These are phyloP conservation scores for Drosophila lowei DNA, from an alignment of 1,140 invertebrate species.

Conservation along the genomic window DNA sequence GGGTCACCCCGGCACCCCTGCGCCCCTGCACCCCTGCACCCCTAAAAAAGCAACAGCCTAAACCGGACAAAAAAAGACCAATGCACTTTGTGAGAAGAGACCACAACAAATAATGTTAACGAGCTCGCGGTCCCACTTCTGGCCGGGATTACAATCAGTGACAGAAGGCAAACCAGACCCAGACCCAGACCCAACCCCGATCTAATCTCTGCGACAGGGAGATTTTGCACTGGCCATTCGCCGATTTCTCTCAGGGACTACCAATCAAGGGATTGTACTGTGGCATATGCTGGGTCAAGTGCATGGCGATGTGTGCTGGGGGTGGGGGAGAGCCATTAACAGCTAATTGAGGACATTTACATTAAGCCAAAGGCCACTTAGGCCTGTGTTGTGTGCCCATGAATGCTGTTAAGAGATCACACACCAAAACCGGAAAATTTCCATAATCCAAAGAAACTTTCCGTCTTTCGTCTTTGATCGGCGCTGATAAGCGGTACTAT, in stretches of 20 bases:
- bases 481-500: slow-evolving; percentile 9
- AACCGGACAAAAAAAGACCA: slow-evolving; percentile 52
- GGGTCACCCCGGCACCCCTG: slow-evolving; percentile 42
- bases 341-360: slow-evolving; percentile 55
- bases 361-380: slow-evolving; percentile 39
- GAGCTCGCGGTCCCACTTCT: slow-evolving; percentile 53
- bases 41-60: slow-evolving; percentile 48
- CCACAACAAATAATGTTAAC: slow-evolving; percentile 71
- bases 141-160: slow-evolving; percentile 73
- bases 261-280: slow-evolving; percentile 57
- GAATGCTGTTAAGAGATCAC: slow-evolving; percentile 22
- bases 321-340: slow-evolving; percentile 36
- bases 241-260: slow-evolving; percentile 56
- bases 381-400: slow-evolving; percentile 17
- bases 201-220: slow-evolving; percentile 44
- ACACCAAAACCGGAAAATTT: not conserved
- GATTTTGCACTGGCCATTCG: slow-evolving; percentile 41
- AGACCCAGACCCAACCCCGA: slow-evolving; percentile 30
- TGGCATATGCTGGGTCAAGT: slow-evolving; percentile 66
- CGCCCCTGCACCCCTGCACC: too few relatives aligned
- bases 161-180: slow-evolving; percentile 58
- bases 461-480: not conserved
- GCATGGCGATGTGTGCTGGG: slow-evolving; percentile 13
- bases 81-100: slow-evolving; percentile 53
- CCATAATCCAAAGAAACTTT: slow-evolving; percentile 20